Percentiles rank a stretch among this genome's conserved stretches.
Conservation (phyloP, 2,113 vertebrate genomes). For the Callipepla squamata region DNA sequence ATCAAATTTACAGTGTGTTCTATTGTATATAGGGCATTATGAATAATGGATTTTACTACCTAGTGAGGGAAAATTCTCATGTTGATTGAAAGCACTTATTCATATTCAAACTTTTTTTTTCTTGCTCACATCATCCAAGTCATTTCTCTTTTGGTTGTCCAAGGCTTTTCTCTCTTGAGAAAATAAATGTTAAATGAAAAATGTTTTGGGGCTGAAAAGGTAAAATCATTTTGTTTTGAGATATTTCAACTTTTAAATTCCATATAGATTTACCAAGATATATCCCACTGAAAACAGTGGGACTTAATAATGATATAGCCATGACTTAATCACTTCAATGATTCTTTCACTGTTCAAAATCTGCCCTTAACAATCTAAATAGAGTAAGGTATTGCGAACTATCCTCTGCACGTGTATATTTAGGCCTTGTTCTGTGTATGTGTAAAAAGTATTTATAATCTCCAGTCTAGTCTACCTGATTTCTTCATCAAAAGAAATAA, state of each 20-base stretch:
- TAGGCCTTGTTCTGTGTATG: background rate
- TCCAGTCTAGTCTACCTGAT: background rate
- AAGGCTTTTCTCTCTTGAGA: background rate
- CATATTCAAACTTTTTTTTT: background rate
- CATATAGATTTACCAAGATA: background rate
- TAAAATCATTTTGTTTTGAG: background rate
- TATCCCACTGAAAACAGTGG: background rate
- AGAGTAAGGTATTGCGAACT: background rate
- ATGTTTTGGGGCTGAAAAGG: background rate
- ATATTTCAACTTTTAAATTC: background rate
- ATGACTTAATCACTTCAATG: background rate
- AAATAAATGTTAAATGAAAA: background rate
- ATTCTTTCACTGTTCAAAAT: background rate
- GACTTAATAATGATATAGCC: background rate
- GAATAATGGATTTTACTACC: conserved; percentile 6
- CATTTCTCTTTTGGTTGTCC: background rate
- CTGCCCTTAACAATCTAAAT: background rate
- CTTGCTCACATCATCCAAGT: background rate
- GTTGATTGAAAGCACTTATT: background rate
- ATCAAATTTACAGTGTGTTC: background rate
- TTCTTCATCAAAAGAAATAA: background rate
- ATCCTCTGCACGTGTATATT: background rate
- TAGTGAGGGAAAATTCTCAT: background rate
- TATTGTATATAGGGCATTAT: background rate
- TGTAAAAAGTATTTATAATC: background rate